Evolutionary conservation across 2,113 vertebrate genomes (phyloP), one percentile per base, ranked within the genome.

Genomic region (Eulemur macaco): DNA sequence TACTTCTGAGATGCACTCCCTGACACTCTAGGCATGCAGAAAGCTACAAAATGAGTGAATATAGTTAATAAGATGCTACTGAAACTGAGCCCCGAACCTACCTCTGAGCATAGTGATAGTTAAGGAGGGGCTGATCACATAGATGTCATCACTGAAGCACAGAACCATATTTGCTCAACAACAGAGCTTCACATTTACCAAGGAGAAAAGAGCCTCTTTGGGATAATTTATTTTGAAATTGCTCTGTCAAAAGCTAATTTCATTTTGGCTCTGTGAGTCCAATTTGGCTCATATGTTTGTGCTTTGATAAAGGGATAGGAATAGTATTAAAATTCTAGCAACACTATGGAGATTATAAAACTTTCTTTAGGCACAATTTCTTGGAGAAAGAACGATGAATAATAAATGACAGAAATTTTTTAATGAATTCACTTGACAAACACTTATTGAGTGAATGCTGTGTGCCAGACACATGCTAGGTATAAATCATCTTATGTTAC

Each of bases 221-320:
- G 34, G 31, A 42, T 84, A 82, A 90, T 96, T 96, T 94, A 80
- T 96, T 94, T 94, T 66, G 85, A 31, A 96, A 96, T 87, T 73
- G 39, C 47, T 92, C 74, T 78, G 69, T 96, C 25, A 89, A 93
- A 90, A 86, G 69, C 20, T 86, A 92, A 96, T 94, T 94, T 58
- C 39, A 84, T 92, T 92, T 92, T 92, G 76, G 76, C 63, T 90
- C 63, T 77, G 23, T 78, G 77, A 90, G 45, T 27, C 27, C 31
- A 69, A 86, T 89, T 89, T 89, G 87, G 58, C 64, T 94, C 42
- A 20, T 74, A 85, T 68, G 91, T 92, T 92, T 77, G 25, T 82
- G 37, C 89, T 96, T 94, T 94, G 89, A 95, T 86, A 82, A 94
- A 92, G 20, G 60, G 25, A 83, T 77, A 87, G 71, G n/a, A 83